These are phyloP conservation scores for Pseudopipra pipra DNA, from an alignment of 2,113 vertebrate genomes.

Conservation along the genomic window DNA sequence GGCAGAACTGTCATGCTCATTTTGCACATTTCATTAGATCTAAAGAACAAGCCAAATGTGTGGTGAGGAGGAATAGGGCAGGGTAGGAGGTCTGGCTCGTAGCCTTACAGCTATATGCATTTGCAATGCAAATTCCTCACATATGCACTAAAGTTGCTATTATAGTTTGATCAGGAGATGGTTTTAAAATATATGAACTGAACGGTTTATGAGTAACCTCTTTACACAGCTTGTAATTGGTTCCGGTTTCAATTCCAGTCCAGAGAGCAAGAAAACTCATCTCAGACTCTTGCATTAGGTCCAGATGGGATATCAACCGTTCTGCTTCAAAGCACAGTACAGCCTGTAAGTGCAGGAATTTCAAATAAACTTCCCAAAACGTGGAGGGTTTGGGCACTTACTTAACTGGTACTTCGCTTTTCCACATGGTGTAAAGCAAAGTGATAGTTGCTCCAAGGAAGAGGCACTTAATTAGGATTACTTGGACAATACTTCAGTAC, in stretches of 20 bases:
- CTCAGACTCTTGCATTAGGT: neutral
- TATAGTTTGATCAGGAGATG: neutral
- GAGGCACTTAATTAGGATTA: neutral
- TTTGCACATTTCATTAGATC: conserved; percentile 56
- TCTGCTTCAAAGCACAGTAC: neutral
- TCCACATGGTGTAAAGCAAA: neutral
- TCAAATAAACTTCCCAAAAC: neutral
- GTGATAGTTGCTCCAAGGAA: neutral
- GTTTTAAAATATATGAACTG: conserved; percentile 20
- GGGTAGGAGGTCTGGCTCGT: conserved; percentile 46
- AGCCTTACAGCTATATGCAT: neutral
- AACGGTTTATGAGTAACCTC: neutral
- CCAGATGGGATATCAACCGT: neutral
- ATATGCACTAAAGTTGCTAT: neutral
- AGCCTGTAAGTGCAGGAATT: neutral
- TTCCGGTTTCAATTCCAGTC: neutral
- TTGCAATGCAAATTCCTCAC: conserved; percentile 52
- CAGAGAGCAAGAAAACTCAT: neutral
- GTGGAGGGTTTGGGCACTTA: neutral
- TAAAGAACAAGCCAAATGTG: conserved; percentile 25
- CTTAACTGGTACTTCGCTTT: neutral
- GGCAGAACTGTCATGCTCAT: conserved; percentile 13
- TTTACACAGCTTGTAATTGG: neutral
- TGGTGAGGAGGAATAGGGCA: conserved; percentile 16
- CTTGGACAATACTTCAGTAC: neutral